Evolutionary conservation across 2,113 vertebrate species (phyloP), one percentile per base, ranked within the genome.

Genomic region (Anthoscopus minutus): DNA sequence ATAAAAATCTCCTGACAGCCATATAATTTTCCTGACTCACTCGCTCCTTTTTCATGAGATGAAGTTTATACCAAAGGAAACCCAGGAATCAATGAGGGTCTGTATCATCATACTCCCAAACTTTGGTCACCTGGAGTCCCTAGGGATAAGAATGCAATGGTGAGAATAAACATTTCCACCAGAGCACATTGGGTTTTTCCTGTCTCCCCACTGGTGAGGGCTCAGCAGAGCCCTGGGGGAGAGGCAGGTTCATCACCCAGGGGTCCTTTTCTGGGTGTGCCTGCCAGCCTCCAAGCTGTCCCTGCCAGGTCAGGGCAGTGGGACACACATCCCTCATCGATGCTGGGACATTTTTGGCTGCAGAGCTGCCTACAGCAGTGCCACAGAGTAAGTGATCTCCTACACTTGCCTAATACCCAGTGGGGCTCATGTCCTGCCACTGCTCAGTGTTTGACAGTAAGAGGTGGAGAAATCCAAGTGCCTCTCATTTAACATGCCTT

Each of bases 201-300:
- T 53, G 70, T 38, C 28, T n/a, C 37, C 8, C 25, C 24, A 4
- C 4, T 11, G 1, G 0, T 27, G 25, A 0, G 2, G 28, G 47
- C 44, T 69, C 62, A 64, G 69, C 27, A 58, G 38, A 67, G 53
- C 18, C 30, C 40, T 7, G 0, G 2, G 31, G 15, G 45, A 47
- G 42, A 2, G 42, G 27, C 11, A 3, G 27, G 24, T 19, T 10
- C 54, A 33, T 58, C 61, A 28, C 8, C 14, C 23, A 35, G 27
- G 53, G 54, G 11, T 35, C 22, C 47, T 15, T 62, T 15, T 10
- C 31, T 21, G 21, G 23, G 28, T n/a, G 33, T 51, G 12, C 47
- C 17, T 62, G 54, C 9, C 40, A 27, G 4, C 24, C 27, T 17
- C 19, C 40, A n/a, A 15, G 86, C 8, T 57, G 25, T 33, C 38